Conservation (phyloP, 2,113 vertebrate species). For the Electrona antarctica region DNA sequence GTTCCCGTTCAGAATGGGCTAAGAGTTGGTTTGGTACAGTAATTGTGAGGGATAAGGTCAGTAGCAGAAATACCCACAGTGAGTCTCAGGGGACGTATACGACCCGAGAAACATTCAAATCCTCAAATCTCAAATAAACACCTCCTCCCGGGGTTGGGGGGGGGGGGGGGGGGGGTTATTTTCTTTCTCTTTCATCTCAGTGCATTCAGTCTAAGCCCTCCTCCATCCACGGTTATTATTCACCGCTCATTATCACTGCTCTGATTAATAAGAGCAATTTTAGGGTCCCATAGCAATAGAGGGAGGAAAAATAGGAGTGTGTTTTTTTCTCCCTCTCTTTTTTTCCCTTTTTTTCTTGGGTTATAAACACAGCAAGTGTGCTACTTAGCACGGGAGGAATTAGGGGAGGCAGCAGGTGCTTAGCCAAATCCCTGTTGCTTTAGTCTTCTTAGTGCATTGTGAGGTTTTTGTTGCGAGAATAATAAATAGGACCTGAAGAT, state of each 20-base stretch:
- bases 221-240: constrained; percentile 70
- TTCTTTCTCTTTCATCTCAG: constrained; percentile 41
- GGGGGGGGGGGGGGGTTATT: constrained; percentile 1
- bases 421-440: constrained; percentile 46
- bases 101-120: constrained; percentile 59
- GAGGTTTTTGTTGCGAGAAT: constrained; percentile 35
- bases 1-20: too few relatives aligned
- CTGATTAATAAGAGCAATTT: constrained; percentile 81
- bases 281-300: constrained; percentile 71
- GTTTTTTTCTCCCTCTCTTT: constrained; percentile 67
- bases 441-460: constrained; percentile 25
- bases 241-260: constrained; percentile 78
- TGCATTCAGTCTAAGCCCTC: constrained; percentile 64
- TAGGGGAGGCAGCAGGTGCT: constrained; percentile 58
- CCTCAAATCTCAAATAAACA: constrained; percentile 71
- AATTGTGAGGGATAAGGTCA: constrained; percentile 68
- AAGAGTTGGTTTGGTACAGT: constrained; percentile 41
- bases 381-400: constrained; percentile 60
- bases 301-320: constrained; percentile 39
- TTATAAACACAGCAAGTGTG: constrained; percentile 67
- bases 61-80: constrained; percentile 62
- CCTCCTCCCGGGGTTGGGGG: constrained; percentile 41
- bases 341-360: neutral
- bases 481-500: constrained; percentile 39
- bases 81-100: constrained; percentile 38